These are phyloP conservation scores for Iphiclides podalirius DNA, from an alignment of 2,888 invertebrate genomes.

Conservation along the genomic window DNA sequence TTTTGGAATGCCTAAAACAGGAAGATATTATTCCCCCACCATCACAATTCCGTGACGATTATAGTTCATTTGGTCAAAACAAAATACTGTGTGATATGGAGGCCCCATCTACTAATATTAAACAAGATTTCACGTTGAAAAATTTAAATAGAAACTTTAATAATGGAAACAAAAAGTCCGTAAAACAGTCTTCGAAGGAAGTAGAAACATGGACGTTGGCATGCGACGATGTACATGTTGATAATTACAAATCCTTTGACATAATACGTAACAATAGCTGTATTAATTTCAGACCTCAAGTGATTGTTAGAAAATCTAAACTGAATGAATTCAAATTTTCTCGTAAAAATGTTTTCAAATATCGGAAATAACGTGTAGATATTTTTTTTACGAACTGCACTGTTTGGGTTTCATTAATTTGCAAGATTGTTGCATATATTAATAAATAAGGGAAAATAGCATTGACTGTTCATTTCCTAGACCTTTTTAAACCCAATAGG, in stretches of 20 bases:
- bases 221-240: conserved; percentile 31
- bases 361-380: conserved; percentile 4
- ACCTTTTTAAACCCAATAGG: no score
- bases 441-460: no score
- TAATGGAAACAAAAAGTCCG: conserved; percentile 3
- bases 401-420: no score
- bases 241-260: conserved; percentile 34
- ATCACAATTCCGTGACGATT: conserved; percentile 46
- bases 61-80: conserved; percentile 29
- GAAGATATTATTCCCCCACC: conserved; percentile 57
- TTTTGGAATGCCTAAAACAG: conserved; percentile 47
- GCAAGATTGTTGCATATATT: no score
- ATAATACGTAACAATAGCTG: conserved; percentile 31
- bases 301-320: conserved; percentile 32
- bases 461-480: no score
- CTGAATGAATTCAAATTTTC: conserved; percentile 17
- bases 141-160: background rate
- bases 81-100: background rate
- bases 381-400: no score
- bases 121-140: background rate
- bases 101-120: background rate
- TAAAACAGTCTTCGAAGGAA: conserved; percentile 32
- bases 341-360: conserved; percentile 9
- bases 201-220: conserved; percentile 52
- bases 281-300: conserved; percentile 20